phyloP scores from a whole-genome alignment of 2,797 vertebrate species.

The Ambastaia sidthimunki region DNA sequence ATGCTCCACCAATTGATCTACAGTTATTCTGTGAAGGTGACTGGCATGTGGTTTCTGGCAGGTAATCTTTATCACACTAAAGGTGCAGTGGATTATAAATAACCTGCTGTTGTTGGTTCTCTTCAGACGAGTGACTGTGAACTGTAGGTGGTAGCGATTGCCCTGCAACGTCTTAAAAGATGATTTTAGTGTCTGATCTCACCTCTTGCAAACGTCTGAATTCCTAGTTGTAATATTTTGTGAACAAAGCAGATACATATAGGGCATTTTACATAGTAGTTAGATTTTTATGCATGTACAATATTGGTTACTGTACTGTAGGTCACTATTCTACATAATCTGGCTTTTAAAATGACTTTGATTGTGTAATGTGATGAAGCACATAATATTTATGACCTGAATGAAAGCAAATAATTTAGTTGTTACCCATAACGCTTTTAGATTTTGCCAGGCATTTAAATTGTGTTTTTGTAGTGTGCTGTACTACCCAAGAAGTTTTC shows the following conservation, averaged over 20 bases:
- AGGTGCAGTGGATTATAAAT: slow-evolving; percentile 43
- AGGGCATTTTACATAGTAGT: not conserved
- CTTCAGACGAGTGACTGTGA: slow-evolving; percentile 35
- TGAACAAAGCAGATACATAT: not conserved
- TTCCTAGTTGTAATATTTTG: not conserved
- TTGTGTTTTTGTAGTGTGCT: too few species aligned
- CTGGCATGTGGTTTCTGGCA: slow-evolving; percentile 22
- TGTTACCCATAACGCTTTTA: too few species aligned
- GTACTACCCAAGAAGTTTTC: too few species aligned
- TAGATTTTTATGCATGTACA: not conserved
- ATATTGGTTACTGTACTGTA: too few species aligned
- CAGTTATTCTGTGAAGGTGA: slow-evolving; percentile 1
- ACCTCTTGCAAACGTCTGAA: not conserved
- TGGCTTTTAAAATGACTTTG: too few species aligned
- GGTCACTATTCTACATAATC: too few species aligned
- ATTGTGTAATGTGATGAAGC: not conserved
- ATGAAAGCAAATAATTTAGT: too few species aligned
- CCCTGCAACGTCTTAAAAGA: slow-evolving; percentile 28
- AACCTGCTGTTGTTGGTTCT: slow-evolving; percentile 42
- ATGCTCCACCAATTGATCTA: too few species aligned
- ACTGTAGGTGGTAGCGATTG: slow-evolving; percentile 31
- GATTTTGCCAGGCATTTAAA: too few species aligned
- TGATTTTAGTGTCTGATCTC: not conserved
- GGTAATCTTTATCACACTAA: slow-evolving; percentile 38
- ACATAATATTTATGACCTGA: not conserved